Base-by-base conservation (phyloP, 2,888 invertebrate genomes). In the Ophioninae sp. region DNA sequence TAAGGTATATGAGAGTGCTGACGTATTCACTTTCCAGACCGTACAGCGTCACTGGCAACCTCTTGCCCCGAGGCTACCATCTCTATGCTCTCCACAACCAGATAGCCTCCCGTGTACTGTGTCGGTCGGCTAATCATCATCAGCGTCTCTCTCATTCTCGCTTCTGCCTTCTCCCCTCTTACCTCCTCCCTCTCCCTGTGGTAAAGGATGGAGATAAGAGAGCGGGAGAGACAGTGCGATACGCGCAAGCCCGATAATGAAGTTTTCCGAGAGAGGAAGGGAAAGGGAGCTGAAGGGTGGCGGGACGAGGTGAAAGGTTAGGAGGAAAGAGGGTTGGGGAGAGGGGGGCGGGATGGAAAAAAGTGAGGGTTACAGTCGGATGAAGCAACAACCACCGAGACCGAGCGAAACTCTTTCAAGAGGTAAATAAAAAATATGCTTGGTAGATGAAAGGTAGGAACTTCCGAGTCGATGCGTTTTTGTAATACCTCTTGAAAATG, bases 61-160 rank as follows among this genome's bases (percentile, higher is more conserved):
- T 78, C 44, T 77, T 50, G 76, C 70, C 72, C 79, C 56, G 81
- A 68, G 76, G 75, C 72, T 65, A 57, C 39, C 70, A 61, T 74
- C 57, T 56, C 68, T 81, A 50, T 64, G 79, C 84, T 81, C 73
- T 76, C 72, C 81, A 79, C 79, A 84, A 84, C 79, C 81, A 81
- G 84, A 84, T 84, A 84, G 84, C 84, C 81, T 73, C 67, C 65
- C 64, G 64, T 65, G 84, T 81, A 81, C 65, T 79, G 61, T 68
- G 81, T 79, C 79, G 84, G 78, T 79, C 72, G 72, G 84, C 81
- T 84, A 81, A 81, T 84, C 81, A 84, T 84, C 84, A 79, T 75
- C 78, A 62, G 41, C 65, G 56, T 59, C 56, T 30, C 75, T 21
- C 56, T 68, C 79, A 59, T 76, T 69, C 75, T 81, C 75, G 61